phyloP scores from a whole-genome alignment of 2,888 invertebrate species.

The Drosophila dives region DNA sequence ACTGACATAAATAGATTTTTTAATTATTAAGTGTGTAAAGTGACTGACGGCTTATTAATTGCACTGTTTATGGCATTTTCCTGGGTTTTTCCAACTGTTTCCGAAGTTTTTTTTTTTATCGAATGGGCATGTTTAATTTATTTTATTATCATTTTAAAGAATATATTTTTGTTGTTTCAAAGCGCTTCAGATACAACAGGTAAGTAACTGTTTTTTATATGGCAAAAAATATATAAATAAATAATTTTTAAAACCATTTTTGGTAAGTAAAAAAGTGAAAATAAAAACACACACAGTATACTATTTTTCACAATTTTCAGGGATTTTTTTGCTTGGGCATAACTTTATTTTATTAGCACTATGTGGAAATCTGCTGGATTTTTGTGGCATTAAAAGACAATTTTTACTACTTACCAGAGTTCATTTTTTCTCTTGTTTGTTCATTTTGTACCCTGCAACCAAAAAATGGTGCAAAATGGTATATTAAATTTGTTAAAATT shows the following conservation, averaged over 20 bases:
- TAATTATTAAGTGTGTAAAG: neutral
- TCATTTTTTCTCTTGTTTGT: slow-evolving; percentile 59
- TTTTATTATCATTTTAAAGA: neutral
- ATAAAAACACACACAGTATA: slow-evolving; percentile 48
- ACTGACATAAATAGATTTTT: neutral
- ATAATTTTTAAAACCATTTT: slow-evolving; percentile 71
- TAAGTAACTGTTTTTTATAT: neutral
- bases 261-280: slow-evolving; percentile 28
- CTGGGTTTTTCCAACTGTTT: slow-evolving; percentile 18
- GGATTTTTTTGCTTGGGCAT: slow-evolving; percentile 69
- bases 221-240: slow-evolving; percentile 8
- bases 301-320: slow-evolving; percentile 73
- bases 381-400: slow-evolving; percentile 78
- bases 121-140: neutral
- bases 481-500: neutral
- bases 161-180: neutral
- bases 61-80: neutral
- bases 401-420: slow-evolving; percentile 78
- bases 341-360: slow-evolving; percentile 82
- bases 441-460: slow-evolving; percentile 26
- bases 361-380: slow-evolving; percentile 82
- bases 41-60: slow-evolving; percentile 6
- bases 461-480: neutral
- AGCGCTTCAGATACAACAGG: neutral
- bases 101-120: neutral